Base-by-base conservation (phyloP, 2,888 invertebrate species). In the Meandrusa payeni region DNA sequence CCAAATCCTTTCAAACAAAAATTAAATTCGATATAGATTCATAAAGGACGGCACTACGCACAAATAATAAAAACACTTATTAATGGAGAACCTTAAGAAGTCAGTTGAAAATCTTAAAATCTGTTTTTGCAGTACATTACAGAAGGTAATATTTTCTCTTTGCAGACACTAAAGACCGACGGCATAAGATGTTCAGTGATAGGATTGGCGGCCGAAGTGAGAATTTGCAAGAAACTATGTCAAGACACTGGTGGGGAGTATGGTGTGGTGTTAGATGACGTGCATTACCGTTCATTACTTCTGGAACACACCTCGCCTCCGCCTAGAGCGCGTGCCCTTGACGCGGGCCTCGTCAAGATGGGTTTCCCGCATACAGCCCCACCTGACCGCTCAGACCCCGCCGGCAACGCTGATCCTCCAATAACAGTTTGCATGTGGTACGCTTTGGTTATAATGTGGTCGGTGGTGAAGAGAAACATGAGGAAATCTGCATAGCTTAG, bases 391-490 rank as follows among this genome's bases (percentile, higher is more conserved):
- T 50, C 69, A 0, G 79, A 77, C 50, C 59, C 69, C 1, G 41
- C 61, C 9, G 54, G 64, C 41, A 74, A 75, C 32, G 89, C 86
- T 51, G 92, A 91, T 57, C 91, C 92, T 32, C 92, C 93, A 3
- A 91, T 96, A 49, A 94, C 96, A 15, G 93, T 97, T 78, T 98
- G 97, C 85, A 96, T 97, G 95, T 97, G 96, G 95, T 95, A 69
- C 72, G 89, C n/a, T n/a, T n/a, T n/a, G n/a, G n/a, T n/a, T n/a
- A n/a, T n/a, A n/a, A n/a, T n/a, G n/a, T n/a, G n/a, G n/a, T n/a
- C n/a, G n/a, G n/a, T n/a, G n/a, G n/a, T n/a, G n/a, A n/a, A n/a
- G n/a, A n/a, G n/a, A n/a, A n/a, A n/a, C n/a, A n/a, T n/a, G n/a
- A n/a, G n/a, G n/a, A n/a, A n/a, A n/a, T n/a, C n/a, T n/a, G n/a